Conservation (phyloP, 1,140 invertebrate species). For the Leucophenga varia region DNA sequence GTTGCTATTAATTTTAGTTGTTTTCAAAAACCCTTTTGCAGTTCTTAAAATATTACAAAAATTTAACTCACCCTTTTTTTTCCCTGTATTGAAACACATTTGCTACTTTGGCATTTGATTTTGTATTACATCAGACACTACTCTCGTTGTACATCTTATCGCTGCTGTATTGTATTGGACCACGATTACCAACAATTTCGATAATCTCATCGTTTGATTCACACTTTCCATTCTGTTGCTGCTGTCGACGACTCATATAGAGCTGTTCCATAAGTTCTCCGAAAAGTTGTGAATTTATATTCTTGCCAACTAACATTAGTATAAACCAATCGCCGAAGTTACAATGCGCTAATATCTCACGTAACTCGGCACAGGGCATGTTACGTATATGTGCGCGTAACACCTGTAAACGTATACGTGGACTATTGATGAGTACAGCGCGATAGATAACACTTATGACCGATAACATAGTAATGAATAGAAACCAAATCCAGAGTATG, state of each 20-base stretch:
- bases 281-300: conserved; percentile 65
- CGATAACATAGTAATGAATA: conserved; percentile 67
- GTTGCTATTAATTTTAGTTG: too few species aligned
- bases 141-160: conserved; percentile 29
- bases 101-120: too few species aligned
- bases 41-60: too few species aligned
- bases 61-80: background rate
- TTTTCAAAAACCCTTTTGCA: too few species aligned
- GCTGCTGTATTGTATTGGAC: too few species aligned
- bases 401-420: conserved; percentile 48
- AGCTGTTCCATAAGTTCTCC: conserved; percentile 58
- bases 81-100: too few species aligned
- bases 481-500: conserved; percentile 79
- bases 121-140: conserved; percentile 21
- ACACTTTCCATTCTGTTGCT: background rate
- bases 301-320: conserved; percentile 67
- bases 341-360: conserved; percentile 20
- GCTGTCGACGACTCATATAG: conserved; percentile 3
- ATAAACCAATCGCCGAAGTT: conserved; percentile 71
- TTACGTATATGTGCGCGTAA: conserved; percentile 59
- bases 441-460: conserved; percentile 65
- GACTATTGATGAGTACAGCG: conserved; percentile 29
- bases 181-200: too few species aligned
- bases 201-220: conserved; percentile 18
- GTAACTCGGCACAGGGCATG: conserved; percentile 33